Evolutionary conservation across 2,888 invertebrate genomes (phyloP).

Genomic region (Endotricha flammealis): DNA sequence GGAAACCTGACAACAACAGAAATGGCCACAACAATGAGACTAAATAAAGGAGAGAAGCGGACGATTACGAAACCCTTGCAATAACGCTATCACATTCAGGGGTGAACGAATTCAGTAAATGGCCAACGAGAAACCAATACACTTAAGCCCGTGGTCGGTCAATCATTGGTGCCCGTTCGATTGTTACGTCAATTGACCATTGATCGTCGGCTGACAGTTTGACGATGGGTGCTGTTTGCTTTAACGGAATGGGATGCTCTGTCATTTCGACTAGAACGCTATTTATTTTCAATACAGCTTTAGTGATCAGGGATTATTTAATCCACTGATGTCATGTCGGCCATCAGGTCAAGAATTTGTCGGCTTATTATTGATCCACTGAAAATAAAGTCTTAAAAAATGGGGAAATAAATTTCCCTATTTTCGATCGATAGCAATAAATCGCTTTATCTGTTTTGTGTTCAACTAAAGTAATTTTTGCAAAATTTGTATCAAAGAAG

Average conservation of each 20-base stretch:
- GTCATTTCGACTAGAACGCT: too few species aligned
- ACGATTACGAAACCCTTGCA: conserved; percentile 23
- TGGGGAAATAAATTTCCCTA: too few species aligned
- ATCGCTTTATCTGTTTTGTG: too few species aligned
- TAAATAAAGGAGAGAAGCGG: conserved; percentile 13
- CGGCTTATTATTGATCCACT: too few species aligned
- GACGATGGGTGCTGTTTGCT: conserved; percentile 8
- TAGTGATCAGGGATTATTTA: too few species aligned
- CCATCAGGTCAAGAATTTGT: too few species aligned
- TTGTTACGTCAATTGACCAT: conserved; percentile 36
- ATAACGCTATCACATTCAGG: conserved; percentile 30
- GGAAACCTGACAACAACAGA: not conserved
- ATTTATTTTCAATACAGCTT: too few species aligned
- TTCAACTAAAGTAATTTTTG: too few species aligned
- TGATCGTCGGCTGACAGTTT: conserved; percentile 18
- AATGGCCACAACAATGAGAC: not conserved
- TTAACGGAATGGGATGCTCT: not conserved
- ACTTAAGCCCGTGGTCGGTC: conserved; percentile 29
- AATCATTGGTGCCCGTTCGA: conserved; percentile 30
- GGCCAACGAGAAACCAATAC: conserved; percentile 35
- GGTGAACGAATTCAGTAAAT: conserved; percentile 35
- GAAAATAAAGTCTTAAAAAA: too few species aligned
- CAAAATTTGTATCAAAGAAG: too few species aligned
- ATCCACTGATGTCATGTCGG: too few species aligned
- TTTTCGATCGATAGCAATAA: too few species aligned